Evolutionary conservation across 1,140 invertebrate species (phyloP).

Genomic region (Tetraneura akinire): DNA sequence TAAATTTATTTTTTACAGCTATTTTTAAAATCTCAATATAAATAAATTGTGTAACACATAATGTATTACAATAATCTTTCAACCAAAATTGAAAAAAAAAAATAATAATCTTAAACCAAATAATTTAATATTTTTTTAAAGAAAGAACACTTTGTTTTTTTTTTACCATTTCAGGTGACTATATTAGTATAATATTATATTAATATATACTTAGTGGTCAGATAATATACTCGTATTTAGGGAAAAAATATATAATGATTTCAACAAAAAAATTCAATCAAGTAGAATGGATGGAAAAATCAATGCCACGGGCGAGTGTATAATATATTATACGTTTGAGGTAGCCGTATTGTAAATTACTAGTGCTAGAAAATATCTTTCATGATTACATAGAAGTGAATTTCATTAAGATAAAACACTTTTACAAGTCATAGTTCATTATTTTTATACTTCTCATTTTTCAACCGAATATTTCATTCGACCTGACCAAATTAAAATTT

Average conservation of each 20-base stretch:
- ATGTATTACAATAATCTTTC: too few species aligned
- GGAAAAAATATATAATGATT: slow-evolving; percentile 29
- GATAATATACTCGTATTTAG: neutral
- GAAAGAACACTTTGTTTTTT: too few species aligned
- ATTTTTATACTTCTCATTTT: neutral
- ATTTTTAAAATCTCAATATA: too few species aligned
- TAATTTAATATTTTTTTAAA: too few species aligned
- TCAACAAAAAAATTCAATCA: neutral
- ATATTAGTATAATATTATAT: too few species aligned
- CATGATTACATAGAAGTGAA: slow-evolving; percentile 17
- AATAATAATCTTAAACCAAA: too few species aligned
- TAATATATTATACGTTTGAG: slow-evolving; percentile 4
- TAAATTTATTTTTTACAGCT: too few species aligned
- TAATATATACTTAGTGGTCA: too few species aligned
- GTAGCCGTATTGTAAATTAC: slow-evolving; percentile 15
- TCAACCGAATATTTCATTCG: neutral
- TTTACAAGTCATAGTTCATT: slow-evolving; percentile 37
- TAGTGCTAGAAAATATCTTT: neutral
- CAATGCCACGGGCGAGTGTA: slow-evolving; percentile 14
- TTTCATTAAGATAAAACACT: slow-evolving; percentile 33
- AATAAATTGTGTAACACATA: too few species aligned
- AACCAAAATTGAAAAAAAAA: too few species aligned
- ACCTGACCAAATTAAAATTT: neutral
- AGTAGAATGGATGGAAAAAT: neutral
- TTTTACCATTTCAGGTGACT: neutral